These are phyloP conservation scores for Chloroclystis v-ata DNA, from an alignment of 2,888 invertebrate genomes.

Conservation along the genomic window DNA sequence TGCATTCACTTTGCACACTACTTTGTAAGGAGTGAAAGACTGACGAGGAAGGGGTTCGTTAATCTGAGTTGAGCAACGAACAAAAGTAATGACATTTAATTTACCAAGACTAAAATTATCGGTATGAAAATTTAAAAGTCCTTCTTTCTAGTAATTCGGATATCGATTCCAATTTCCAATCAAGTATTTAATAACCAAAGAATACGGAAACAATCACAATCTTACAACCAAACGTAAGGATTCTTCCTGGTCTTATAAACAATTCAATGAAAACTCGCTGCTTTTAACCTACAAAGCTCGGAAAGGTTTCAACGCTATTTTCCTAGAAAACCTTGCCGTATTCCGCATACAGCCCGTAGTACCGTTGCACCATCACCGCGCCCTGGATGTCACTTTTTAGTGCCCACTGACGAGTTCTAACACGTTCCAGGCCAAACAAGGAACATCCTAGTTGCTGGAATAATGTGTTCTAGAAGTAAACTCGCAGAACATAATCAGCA, in stretches of 20 bases:
- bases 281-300: slow-evolving; percentile 2
- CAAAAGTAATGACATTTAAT: not conserved
- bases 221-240: too few relatives aligned
- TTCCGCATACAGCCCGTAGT: slow-evolving; percentile 20
- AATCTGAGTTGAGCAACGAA: too few relatives aligned
- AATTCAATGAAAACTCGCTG: not conserved
- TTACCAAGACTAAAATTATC: not conserved
- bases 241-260: too few relatives aligned
- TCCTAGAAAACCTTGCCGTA: slow-evolving; percentile 29
- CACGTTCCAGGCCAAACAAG: slow-evolving; percentile 5
- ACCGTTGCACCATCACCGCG: slow-evolving; percentile 19
- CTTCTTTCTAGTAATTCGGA: too few relatives aligned
- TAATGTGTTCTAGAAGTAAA: not conserved
- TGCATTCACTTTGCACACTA: not conserved
- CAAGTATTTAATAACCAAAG: too few relatives aligned
- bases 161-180: too few relatives aligned
- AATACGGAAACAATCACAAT: too few relatives aligned
- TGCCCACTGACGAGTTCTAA: not conserved
- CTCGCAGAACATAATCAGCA: too few relatives aligned
- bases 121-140: too few relatives aligned
- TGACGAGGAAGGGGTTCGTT: too few relatives aligned
- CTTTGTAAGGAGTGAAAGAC: not conserved
- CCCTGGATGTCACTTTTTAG: slow-evolving; percentile 2
- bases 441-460: not conserved
- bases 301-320: slow-evolving; percentile 21